phyloP scores from a whole-genome alignment of 2,888 invertebrate species.

The Drosophila pullipes region DNA sequence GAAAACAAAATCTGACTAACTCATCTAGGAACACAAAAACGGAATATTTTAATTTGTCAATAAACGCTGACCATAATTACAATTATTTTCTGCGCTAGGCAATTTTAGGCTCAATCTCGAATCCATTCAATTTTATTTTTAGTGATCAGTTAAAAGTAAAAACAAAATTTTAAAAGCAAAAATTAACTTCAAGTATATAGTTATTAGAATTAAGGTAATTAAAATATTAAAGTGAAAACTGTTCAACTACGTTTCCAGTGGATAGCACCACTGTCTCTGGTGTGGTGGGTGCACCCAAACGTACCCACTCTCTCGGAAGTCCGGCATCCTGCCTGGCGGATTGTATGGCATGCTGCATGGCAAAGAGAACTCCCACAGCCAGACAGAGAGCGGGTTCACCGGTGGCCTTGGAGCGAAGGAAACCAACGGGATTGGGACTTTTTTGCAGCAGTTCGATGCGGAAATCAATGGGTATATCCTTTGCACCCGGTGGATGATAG shows the following conservation, averaged over 20 bases:
- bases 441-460: conserved; percentile 88
- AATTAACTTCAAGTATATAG: too few species aligned
- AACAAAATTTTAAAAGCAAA: too few species aligned
- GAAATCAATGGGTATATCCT: conserved; percentile 92
- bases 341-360: conserved; percentile 89
- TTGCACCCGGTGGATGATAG: conserved; percentile 91
- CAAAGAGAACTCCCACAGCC: conserved; percentile 87
- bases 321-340: conserved; percentile 89
- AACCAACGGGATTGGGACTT: conserved; percentile 87
- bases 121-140: too few species aligned
- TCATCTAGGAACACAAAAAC: too few species aligned
- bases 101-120: too few species aligned
- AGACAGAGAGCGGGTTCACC: conserved; percentile 88
- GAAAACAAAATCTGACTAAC: too few species aligned
- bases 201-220: not conserved
- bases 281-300: conserved; percentile 82
- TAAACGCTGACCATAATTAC: too few species aligned
- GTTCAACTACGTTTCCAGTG: conserved; percentile 63
- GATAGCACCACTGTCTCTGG: conserved; percentile 79
- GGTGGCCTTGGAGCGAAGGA: conserved; percentile 90
- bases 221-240: conserved; percentile 37
- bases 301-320: conserved; percentile 78
- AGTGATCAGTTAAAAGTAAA: too few species aligned
- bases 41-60: too few species aligned
- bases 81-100: too few species aligned